Base-by-base conservation (phyloP, 2,888 invertebrate species). In the Subacronicta megacephala region DNA sequence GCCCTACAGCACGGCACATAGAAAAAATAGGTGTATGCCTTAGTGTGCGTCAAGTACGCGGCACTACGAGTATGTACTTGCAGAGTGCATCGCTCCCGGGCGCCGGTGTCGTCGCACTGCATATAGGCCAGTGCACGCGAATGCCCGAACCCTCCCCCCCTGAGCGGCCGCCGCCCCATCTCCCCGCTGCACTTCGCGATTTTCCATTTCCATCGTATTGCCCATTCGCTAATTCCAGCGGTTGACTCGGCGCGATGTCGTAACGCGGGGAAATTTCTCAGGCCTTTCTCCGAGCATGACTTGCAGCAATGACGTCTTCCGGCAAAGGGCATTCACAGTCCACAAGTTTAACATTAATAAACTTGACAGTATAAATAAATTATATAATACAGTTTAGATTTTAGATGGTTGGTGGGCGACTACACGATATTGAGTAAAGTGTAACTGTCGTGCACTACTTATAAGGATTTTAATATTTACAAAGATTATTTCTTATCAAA, bases 101-200 rank as follows among this genome's bases (percentile, higher is more conserved):
- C 91, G 90, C 84, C 89, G 93, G 83, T 86, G 93, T 94, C 94
- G 93, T 93, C 94, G 94, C 87, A 94, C 93, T 92, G 93, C 93
- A 94, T 94, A 93, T 94, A 93, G 93, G 93, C 91, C 93, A 93
- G 89, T 93, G 93, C 93, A 93, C 93, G 93, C 92, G 90, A 92
- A 91, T 91, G 90, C 87, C 92, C 92, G 88, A 71, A 66, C 82
- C 81, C 83, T 83, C 78, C 76, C 59, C 66, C 75, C 60, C 65
- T 43, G 53, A 55, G 51, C 56, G 54, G 57, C 66, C 62, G 63
- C 64, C 62, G 62, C 72, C 68, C 72, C 67, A 60, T 58, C 67
- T 70, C 83, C 76, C 78, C 79, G 82, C 77, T 88, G 88, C 88
- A 90, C 88, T 87, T 89, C 88, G 92, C 92, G 87, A 90, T 93